Evolutionary conservation across 2,113 vertebrate genomes (phyloP).

Genomic region (Poicephalus gulielmi): DNA sequence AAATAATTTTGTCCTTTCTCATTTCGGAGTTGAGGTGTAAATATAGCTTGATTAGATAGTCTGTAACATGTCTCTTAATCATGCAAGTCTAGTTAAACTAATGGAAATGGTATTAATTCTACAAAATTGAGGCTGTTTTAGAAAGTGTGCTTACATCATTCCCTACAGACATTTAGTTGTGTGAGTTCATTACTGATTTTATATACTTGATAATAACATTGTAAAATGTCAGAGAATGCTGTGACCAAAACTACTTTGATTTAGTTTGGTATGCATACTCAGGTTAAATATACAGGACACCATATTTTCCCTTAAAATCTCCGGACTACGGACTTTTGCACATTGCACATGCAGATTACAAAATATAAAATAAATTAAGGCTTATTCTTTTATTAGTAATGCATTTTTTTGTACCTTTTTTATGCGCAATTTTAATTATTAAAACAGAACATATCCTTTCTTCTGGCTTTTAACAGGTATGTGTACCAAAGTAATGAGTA

Average conservation of each 20-base stretch:
- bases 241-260: slow-evolving; percentile 73
- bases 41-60: neutral
- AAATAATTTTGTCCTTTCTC: neutral
- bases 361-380: neutral
- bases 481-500: slow-evolving; percentile 57
- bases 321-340: neutral
- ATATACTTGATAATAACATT: slow-evolving; percentile 21
- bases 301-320: neutral
- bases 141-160: slow-evolving; percentile 78
- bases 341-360: neutral
- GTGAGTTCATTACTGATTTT: slow-evolving; percentile 68
- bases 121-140: neutral
- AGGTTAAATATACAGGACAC: neutral
- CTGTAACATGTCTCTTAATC: neutral
- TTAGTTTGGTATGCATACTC: slow-evolving; percentile 63
- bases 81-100: neutral
- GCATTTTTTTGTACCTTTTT: neutral
- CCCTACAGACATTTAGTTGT: slow-evolving; percentile 70
- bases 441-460: neutral
- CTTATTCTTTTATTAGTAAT: neutral
- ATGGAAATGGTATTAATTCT: neutral
- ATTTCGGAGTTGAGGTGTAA: neutral
- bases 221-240: slow-evolving; percentile 68
- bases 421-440: neutral
- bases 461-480: slow-evolving; percentile 13